phyloP scores from a whole-genome alignment of 2,888 invertebrate species.

The Macropis europaea region DNA sequence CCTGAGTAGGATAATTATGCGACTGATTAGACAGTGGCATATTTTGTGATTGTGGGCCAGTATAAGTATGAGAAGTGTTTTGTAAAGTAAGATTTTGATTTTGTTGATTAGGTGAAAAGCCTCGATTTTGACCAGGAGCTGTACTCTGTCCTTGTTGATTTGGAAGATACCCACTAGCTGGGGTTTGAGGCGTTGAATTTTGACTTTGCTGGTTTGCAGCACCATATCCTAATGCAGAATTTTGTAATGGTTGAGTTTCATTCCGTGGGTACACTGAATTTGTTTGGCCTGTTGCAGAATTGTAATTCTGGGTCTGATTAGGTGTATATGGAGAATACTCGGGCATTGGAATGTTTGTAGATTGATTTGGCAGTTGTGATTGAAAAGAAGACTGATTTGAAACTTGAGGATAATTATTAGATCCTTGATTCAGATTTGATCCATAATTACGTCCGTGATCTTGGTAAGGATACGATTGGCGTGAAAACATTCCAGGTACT shows the following conservation, averaged over 20 bases:
- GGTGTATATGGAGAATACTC: constrained; percentile 70
- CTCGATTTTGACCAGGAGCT: constrained; percentile 52
- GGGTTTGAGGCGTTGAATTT: constrained; percentile 51
- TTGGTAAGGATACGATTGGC: constrained; percentile 72
- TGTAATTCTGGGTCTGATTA: constrained; percentile 69
- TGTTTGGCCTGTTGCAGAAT: constrained; percentile 66
- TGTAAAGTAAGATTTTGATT: constrained; percentile 55
- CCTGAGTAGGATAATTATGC: constrained; percentile 53
- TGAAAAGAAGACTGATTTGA: constrained; percentile 68
- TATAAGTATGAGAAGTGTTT: constrained; percentile 53
- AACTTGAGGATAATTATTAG: constrained; percentile 70
- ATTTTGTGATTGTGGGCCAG: constrained; percentile 38
- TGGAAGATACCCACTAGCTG: constrained; percentile 53
- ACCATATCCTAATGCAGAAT: constrained; percentile 60
- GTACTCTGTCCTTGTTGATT: constrained; percentile 58
- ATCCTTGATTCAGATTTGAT: constrained; percentile 65
- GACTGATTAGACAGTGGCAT: constrained; percentile 48
- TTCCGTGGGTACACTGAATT: constrained; percentile 67
- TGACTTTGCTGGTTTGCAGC: constrained; percentile 62
- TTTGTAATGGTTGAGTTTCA: constrained; percentile 66
- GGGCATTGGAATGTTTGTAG: constrained; percentile 64
- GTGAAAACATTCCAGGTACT: constrained; percentile 68
- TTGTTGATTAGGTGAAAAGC: constrained; percentile 55
- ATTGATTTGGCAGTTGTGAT: constrained; percentile 66
- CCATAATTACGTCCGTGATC: constrained; percentile 72